Base-by-base conservation (phyloP, 2,113 vertebrate species). In the Zootoca vivipara region DNA sequence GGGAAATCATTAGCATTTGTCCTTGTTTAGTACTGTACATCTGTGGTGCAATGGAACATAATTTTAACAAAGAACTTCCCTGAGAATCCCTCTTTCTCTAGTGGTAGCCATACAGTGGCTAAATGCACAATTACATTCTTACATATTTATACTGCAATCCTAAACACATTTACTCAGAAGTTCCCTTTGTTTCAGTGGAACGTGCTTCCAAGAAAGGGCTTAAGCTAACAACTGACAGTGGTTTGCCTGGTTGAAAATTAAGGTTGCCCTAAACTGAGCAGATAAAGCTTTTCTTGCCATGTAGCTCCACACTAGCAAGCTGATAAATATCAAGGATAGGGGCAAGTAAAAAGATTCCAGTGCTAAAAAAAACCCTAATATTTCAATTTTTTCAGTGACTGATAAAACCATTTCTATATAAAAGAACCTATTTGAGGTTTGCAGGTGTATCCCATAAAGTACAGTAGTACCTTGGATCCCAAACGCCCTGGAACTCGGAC, bases 391-490 rank as follows among this genome's bases (percentile, higher is more conserved):
- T 7, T 24, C 38, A 73, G 26, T 35, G 67, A 42, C 26, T 62
- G 28, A 81, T 24, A 65, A n/a, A 4, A 79, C 4, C 33, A 73
- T n/a, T 33, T 18, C 70, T 74, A 65, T 46, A n/a, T 15, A 78
- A 1, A 7, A 65, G 24, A 30, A 84, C 85, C 73, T 78, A 26
- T 56, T n/a, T 33, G 38, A 40, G 30, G 12, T 26, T 62, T 83
- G 87, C 30, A 46, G 80, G 89, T 18, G 88, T 86, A 30, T 81
- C 85, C 70, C 78, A 58, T 20, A n/a, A 86, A 62, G 15, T 28
- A 3, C 46, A 52, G 46, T 12, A 2, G 46, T 12, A 52, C 46
- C 46, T 12, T 52, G 46, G 46, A 52, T 52, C 9, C 46, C 10
- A 9, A 52, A 52, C 2, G 46, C 46, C 46, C 46, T 52, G 46